Evolutionary conservation across 2,797 vertebrate species (phyloP), one percentile per base, ranked within the genome.

Genomic region (Chrysocyon brachyurus): DNA sequence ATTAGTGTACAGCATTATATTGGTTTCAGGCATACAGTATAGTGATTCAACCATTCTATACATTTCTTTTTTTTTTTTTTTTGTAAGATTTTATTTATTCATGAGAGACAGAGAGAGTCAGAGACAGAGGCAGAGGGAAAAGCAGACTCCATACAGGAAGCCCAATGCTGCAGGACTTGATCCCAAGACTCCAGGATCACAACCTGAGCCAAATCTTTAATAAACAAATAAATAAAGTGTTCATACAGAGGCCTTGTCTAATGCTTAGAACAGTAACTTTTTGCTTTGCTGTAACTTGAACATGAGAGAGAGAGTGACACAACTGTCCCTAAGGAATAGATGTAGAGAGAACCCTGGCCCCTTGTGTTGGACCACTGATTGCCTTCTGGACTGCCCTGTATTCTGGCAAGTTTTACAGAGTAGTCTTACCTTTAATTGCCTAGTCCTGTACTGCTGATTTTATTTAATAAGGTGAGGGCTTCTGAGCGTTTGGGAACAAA

Each of bases 401-500:
- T 24, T 56, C 52, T 49, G 68, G 21, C 68, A 78, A 91, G 14
- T 46, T 79, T 63, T 90, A 26, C n/a, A 85, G 33, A 21, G 78
- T 11, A 15, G 3, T 16, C 31, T 87, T 77, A 22, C n/a, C 31
- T 82, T 81, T 57, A 68, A 68, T 46, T 52, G 17, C 46, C 36
- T 77, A 12, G n/a, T 61, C 6, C 82, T 70, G 3, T 36, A 10
- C 52, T n/a, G 12, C 57, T 70, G 57, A 31, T 66, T 87, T 78
- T 64, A 36, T 82, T 59, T 94, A 70, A 22, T 82, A 77, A 89
- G 81, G 83, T 12, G 26, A 93, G 73, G 22, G 66, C 5, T 54
- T 72, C 1, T 5, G 52, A 56, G 59, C 92, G 22, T 90, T 87
- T 90, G 49, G 66, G 12, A 94, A 57, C 17, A 78, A 90, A 97